Percentiles rank a stretch among this genome's conserved stretches.
phyloP scores from a whole-genome alignment of 2,888 invertebrate genomes.

The Elgonia sp. region DNA sequence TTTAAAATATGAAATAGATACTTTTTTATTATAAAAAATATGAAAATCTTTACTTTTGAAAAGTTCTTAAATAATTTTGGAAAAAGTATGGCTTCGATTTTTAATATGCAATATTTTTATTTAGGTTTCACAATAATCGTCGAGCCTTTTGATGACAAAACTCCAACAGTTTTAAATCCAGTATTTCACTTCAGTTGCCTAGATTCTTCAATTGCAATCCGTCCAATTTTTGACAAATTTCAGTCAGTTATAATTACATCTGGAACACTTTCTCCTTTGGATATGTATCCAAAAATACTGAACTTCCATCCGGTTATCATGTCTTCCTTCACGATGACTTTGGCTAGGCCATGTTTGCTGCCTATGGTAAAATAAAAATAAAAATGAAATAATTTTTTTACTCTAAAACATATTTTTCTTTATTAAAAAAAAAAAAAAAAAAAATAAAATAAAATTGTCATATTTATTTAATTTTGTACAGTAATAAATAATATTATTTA shows the following conservation, averaged over 20 bases:
- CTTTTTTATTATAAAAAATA: constrained; percentile 3
- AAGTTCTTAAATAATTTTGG: background rate
- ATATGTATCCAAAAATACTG: constrained; percentile 99
- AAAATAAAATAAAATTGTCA: too few relatives aligned
- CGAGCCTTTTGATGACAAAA: constrained; percentile 98
- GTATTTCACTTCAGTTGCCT: constrained; percentile 97
- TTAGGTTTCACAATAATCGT: constrained; percentile 98
- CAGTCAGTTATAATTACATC: constrained; percentile 99
- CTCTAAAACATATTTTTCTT: too few relatives aligned
- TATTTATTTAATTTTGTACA: too few relatives aligned
- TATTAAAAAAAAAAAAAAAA: background rate
- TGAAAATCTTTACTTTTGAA: background rate
- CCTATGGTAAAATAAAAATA: constrained; percentile 92
- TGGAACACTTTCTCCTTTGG: constrained; percentile 98
- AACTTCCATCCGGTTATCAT: constrained; percentile 98
- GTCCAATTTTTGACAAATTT: constrained; percentile 98
- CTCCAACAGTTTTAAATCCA: constrained; percentile 96
- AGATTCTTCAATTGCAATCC: constrained; percentile 99
- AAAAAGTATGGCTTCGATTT: too few relatives aligned
- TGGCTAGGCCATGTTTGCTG: constrained; percentile 97
- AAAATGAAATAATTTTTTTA: too few relatives aligned
- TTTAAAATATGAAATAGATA: constrained; percentile 95
- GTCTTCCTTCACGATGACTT: constrained; percentile 99
- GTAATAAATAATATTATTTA: too few relatives aligned
- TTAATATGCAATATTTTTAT: constrained; percentile 5